Evolutionary conservation across 2,888 invertebrate genomes (phyloP), one percentile per base, ranked within the genome.

Genomic region (Oscheius sp.): DNA sequence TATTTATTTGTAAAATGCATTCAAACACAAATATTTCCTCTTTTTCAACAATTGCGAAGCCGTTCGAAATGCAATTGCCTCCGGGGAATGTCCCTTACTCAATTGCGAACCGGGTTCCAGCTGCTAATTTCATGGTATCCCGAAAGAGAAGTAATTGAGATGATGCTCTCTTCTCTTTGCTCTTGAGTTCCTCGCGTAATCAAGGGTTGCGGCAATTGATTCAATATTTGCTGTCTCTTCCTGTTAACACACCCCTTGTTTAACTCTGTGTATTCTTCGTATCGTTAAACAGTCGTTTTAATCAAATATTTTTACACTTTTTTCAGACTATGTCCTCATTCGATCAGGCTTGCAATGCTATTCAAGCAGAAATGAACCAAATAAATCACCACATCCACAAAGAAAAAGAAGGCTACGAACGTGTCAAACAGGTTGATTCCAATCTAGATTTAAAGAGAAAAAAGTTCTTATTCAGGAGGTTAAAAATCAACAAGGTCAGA

Each of bases 221-320:
- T 34, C 55, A 55, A 55, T 55, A 55, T 55, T 55, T 55, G 39
- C 58, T 39, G 39, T 58, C 39, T 17, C 42, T 58, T 42, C 55
- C 58, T 58, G 39, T 37, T 58, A 39, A 58, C 61, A 42, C 61
- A 27, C 31, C 42, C 1, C 37, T 25, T 42, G 37, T 34, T 34
- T 10, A 10, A 34, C 37, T 34, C 25, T 42, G 42, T 48, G 25
- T 23, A 23, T 52, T 27, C n/a, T 20, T 12, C 52, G 12, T 27
- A 10, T 25, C 52, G 12, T 52, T 8, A 25, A 27, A n/a, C n/a
- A 10, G 23, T 57, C 39, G 6, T 55, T 17, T n/a, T n/a, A 55
- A 37, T 3, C 39, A 20, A 25, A 25, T 25, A 58, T 34, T 23
- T 23, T 20, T 57, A 39, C 58, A 23, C n/a, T n/a, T n/a, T 33